Conservation (phyloP, 2,113 vertebrate genomes). For the Petroica traversi region DNA sequence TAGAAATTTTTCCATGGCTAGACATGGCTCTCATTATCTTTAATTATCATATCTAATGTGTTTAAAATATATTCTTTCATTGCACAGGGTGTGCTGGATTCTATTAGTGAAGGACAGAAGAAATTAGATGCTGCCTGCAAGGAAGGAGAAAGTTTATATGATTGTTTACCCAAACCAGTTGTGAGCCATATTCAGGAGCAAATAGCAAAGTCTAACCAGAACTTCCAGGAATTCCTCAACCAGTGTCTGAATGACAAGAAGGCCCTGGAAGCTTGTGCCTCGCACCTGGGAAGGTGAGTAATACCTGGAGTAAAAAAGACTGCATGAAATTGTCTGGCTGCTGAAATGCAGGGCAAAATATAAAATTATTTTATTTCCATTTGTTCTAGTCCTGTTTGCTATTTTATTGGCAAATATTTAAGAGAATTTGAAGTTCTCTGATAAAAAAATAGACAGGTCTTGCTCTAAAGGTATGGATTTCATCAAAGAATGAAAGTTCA, state of each 20-base stretch:
- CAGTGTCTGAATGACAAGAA: slow-evolving; percentile 80
- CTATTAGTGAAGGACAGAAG: slow-evolving; percentile 76
- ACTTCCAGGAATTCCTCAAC: slow-evolving; percentile 82
- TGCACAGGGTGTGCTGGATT: slow-evolving; percentile 78
- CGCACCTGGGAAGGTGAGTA: slow-evolving; percentile 76
- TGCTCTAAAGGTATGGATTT: background rate
- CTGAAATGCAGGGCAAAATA: background rate
- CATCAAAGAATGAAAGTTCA: background rate
- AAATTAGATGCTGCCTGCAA: slow-evolving; percentile 79
- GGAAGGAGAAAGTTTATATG: slow-evolving; percentile 83
- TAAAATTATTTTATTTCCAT: background rate
- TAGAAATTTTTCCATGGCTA: background rate
- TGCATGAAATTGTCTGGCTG: background rate
- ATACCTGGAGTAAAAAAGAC: too few species aligned
- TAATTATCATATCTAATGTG: background rate
- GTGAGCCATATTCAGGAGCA: slow-evolving; percentile 83
- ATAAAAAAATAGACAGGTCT: background rate
- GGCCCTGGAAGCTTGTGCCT: slow-evolving; percentile 82
- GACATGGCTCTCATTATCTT: background rate
- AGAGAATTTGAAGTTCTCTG: background rate
- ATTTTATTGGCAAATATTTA: background rate
- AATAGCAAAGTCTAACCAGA: slow-evolving; percentile 81
- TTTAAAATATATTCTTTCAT: background rate
- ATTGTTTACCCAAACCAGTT: slow-evolving; percentile 80
- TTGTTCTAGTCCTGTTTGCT: background rate